Evolutionary conservation across 35 echinoderm and acorn worm species (phyloP).

Genomic region (Acanthaster planci): DNA sequence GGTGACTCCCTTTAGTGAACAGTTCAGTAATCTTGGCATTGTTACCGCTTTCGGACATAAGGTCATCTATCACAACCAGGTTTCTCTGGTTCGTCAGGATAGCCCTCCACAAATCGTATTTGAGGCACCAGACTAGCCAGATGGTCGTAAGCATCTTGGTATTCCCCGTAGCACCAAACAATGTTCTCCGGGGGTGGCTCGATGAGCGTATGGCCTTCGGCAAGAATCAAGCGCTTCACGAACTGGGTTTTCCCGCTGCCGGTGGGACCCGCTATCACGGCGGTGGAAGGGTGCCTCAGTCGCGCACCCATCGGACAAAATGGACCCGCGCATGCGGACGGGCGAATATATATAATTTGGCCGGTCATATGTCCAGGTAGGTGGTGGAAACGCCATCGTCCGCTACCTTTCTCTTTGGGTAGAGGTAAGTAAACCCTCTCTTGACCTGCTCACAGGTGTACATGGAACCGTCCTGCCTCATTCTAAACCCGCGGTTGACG

Average conservation of each 20-base stretch:
- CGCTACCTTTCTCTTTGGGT: slow-evolving; percentile 53
- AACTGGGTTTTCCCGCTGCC: slow-evolving; percentile 61
- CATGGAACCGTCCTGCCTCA: slow-evolving; percentile 27
- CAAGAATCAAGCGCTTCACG: slow-evolving; percentile 29
- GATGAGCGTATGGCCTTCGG: slow-evolving; percentile 1
- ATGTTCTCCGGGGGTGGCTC: slow-evolving; percentile 33
- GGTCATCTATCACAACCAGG: slow-evolving; percentile 56
- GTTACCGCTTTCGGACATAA: slow-evolving; percentile 36
- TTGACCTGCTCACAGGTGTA: slow-evolving; percentile 49
- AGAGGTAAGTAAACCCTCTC: slow-evolving; percentile 56
- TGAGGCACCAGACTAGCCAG: slow-evolving; percentile 20
- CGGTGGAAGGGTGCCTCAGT: slow-evolving; percentile 23
- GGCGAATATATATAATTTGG: too few species aligned
- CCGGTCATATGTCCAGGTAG: slow-evolving; percentile 52
- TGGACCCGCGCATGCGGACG: background rate
- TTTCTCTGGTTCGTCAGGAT: slow-evolving; percentile 32
- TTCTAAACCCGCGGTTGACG: slow-evolving; percentile 13
- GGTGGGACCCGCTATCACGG: slow-evolving; percentile 5
- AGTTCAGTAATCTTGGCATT: background rate
- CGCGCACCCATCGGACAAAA: background rate
- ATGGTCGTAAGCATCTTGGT: slow-evolving; percentile 34
- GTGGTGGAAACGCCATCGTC: slow-evolving; percentile 45
- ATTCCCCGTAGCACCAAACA: slow-evolving; percentile 74
- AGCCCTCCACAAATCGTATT: slow-evolving; percentile 47
- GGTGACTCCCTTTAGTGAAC: slow-evolving; percentile 64